Base-by-base conservation (phyloP, 1,140 invertebrate genomes). In the Branchinecta lindahli region DNA sequence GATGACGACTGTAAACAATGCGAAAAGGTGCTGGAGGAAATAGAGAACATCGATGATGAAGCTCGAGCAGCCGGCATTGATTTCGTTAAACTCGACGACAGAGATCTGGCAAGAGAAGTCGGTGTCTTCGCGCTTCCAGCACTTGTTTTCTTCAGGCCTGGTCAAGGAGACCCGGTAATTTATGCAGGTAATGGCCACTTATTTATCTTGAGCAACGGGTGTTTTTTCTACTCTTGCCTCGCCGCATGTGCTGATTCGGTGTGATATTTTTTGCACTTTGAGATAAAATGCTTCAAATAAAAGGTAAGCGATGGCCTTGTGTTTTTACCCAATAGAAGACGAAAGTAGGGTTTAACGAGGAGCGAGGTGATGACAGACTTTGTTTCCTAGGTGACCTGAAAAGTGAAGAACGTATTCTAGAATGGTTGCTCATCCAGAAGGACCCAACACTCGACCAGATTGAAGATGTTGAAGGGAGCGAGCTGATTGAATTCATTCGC, bases 41-140 rank as follows among this genome's bases (percentile, higher is more conserved):
- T 96, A 69, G 92, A 96, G 77, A 90, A 94, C 75, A 94, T 96
- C 72, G 92, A 96, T 75, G 80, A 81, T 70, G 91, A 94, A 74
- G 91, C 91, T 0, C 92, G 94, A 77, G 84, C 85, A n/a, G 91
- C 90, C 52, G 92, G 91, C 52, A 94, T 95, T 68, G 91, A 94
- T 75, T 95, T 95, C 75, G 90, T 96, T 0, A 93, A 94, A 79
- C 88, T 95, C 73, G 89, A 93, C 73, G 92, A 95, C 75, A 88
- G 88, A 74, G 83, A 87, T 70, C 83, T 94, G 79, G 87, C 92
- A 3, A 92, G 92, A 77, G 86, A 92, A 72, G 88, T 85, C 73
- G 91, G 91, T 20, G 90, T 94, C 0, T 93, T 91, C 74, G 90
- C 91, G 2, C 79, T 95, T 66, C 93, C 93, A 3, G 90, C 89